Evolutionary conservation across 2,113 vertebrate genomes (phyloP).

Genomic region (Oreochromis niloticus): DNA sequence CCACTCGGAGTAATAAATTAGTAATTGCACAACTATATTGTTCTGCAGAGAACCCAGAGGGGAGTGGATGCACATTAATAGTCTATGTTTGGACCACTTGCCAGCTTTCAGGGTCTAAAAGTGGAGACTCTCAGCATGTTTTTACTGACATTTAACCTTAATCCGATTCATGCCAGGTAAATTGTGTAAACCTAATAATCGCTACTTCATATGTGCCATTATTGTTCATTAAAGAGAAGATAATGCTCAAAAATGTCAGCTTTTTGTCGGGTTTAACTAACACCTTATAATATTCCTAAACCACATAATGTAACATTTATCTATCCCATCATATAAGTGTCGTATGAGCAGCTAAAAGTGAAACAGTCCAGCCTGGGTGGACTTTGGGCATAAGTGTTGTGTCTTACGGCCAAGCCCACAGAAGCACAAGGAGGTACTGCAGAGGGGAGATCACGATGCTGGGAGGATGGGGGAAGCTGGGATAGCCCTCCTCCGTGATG

Average conservation of each 20-base stretch:
- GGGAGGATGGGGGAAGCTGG: conserved; percentile 52
- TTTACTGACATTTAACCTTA: neutral
- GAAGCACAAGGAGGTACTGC: conserved; percentile 43
- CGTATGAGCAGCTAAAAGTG: neutral
- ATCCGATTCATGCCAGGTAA: neutral
- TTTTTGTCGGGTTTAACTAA: neutral
- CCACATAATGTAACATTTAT: neutral
- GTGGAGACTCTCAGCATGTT: neutral
- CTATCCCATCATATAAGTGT: neutral
- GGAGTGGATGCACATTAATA: neutral
- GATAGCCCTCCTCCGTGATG: conserved; percentile 64
- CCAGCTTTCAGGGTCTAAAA: neutral
- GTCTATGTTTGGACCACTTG: neutral
- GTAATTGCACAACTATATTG: conserved; percentile 25
- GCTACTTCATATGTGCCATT: neutral
- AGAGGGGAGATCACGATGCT: conserved; percentile 57
- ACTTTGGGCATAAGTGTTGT: neutral
- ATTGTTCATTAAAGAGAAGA: neutral
- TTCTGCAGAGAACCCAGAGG: conserved; percentile 10
- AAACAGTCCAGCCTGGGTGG: neutral
- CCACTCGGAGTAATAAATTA: conserved; percentile 9
- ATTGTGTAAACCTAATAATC: neutral
- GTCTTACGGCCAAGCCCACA: conserved; percentile 19
- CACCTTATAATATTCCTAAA: neutral
- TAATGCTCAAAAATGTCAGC: neutral